phyloP scores from a whole-genome alignment of 2,888 invertebrate genomes.

The Zonitis immaculata region DNA sequence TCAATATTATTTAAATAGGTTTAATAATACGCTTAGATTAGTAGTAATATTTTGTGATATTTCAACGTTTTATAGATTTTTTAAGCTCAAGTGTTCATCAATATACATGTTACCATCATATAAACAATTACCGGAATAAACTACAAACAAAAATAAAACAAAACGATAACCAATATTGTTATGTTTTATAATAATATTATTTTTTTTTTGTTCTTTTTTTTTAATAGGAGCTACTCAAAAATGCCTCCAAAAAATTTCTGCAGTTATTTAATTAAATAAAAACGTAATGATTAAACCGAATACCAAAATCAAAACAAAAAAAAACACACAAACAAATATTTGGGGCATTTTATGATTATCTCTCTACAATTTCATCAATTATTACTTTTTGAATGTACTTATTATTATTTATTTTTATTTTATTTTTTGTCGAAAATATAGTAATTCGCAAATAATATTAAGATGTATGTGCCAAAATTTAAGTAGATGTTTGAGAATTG shows the following conservation, averaged over 20 bases:
- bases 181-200: background rate
- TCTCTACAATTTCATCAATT: background rate
- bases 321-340: background rate
- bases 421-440: constrained; percentile 8
- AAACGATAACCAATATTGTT: background rate
- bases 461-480: constrained; percentile 37
- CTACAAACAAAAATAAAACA: background rate
- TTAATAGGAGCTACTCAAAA: background rate
- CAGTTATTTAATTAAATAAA: background rate
- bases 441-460: constrained; percentile 23
- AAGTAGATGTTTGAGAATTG: constrained; percentile 15
- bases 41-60: constrained; percentile 21
- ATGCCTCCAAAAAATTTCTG: background rate
- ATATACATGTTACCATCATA: constrained; percentile 18
- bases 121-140: constrained; percentile 14
- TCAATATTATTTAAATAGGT: constrained; percentile 15
- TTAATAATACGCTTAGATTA: constrained; percentile 21
- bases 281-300: background rate
- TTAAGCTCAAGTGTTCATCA: constrained; percentile 21
- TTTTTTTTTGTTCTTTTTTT: background rate
- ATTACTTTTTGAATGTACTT: background rate
- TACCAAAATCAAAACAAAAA: background rate
- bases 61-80: constrained; percentile 21
- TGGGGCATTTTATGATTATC: constrained; percentile 17
- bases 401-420: no score